A percentile compares a stretch with the other conserved stretches of the same genome.
Conservation (phyloP, 64 coral and sea anemone genomes). For the Catalaphyllia jardinei region DNA sequence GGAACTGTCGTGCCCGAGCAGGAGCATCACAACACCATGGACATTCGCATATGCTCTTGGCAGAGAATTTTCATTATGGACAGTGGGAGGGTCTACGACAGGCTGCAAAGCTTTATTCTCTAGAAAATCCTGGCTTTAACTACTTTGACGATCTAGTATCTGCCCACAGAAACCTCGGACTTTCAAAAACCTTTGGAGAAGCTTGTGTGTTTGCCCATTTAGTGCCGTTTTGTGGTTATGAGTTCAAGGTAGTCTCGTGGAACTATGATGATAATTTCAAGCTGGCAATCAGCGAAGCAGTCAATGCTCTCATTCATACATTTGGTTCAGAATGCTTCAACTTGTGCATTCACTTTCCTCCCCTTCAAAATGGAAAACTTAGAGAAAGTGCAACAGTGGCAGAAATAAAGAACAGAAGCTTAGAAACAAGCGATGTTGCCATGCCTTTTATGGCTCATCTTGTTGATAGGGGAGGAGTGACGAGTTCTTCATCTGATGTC, state of each 20-base stretch:
- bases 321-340: slow-evolving; percentile 67
- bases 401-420: slow-evolving; percentile 12
- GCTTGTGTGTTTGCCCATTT: slow-evolving; percentile 62
- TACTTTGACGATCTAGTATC: slow-evolving; percentile 72
- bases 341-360: slow-evolving; percentile 76
- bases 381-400: background rate
- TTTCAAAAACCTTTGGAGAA: slow-evolving; percentile 56
- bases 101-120: slow-evolving; percentile 46
- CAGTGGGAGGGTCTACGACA: slow-evolving; percentile 68
- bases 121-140: slow-evolving; percentile 51
- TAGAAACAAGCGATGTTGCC: slow-evolving; percentile 27
- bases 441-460: slow-evolving; percentile 81
- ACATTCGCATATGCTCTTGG: slow-evolving; percentile 65
- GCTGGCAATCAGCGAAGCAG: slow-evolving; percentile 51
- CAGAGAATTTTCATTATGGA: slow-evolving; percentile 72
- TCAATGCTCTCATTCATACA: slow-evolving; percentile 32
- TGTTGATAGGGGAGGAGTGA: slow-evolving; percentile 69
- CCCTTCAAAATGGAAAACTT: slow-evolving; percentile 67
- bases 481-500: slow-evolving; percentile 67
- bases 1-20: slow-evolving; percentile 72
- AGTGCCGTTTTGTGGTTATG: slow-evolving; percentile 77
- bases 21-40: slow-evolving; percentile 83
- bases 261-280: slow-evolving; percentile 77
- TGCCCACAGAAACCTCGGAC: slow-evolving; percentile 46
- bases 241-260: slow-evolving; percentile 75